phyloP scores from a whole-genome alignment of 2,113 vertebrate species.

The Catharus fuscescens region DNA sequence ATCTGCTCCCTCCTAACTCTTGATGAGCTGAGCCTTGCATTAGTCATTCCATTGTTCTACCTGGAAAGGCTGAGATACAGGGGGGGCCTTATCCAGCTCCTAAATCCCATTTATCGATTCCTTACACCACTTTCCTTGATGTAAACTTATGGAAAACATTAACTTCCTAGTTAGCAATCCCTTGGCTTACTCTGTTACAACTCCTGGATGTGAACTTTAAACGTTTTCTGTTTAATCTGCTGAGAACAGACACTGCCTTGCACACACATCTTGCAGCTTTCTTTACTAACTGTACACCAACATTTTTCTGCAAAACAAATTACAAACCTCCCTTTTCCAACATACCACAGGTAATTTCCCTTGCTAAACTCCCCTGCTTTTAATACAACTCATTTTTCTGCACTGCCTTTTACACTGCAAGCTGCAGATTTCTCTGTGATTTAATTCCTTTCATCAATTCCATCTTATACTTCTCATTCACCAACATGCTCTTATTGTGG shows the following conservation, averaged over 20 bases:
- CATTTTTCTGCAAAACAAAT: not conserved
- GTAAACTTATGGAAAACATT: not conserved
- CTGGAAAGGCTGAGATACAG: not conserved
- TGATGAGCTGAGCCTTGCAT: not conserved
- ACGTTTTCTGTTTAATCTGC: not conserved
- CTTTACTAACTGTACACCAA: not conserved
- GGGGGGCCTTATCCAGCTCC: not conserved
- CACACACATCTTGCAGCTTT: not conserved
- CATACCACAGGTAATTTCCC: not conserved
- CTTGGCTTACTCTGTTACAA: not conserved
- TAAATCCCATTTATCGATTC: not conserved
- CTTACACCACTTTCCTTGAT: not conserved
- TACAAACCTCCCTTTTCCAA: not conserved
- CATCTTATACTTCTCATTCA: not conserved
- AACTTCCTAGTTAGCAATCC: not conserved
- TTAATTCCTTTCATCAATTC: not conserved
- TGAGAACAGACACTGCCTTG: not conserved
- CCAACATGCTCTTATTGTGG: not conserved
- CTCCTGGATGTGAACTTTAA: not conserved
- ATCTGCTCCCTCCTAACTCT: not conserved
- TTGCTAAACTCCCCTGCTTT: not conserved
- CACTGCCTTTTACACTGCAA: not conserved
- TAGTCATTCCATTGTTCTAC: not conserved
- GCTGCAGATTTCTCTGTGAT: not conserved
- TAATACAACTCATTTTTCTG: not conserved